Evolutionary conservation across 2,113 vertebrate genomes (phyloP).

Genomic region (Pogona vitticeps): DNA sequence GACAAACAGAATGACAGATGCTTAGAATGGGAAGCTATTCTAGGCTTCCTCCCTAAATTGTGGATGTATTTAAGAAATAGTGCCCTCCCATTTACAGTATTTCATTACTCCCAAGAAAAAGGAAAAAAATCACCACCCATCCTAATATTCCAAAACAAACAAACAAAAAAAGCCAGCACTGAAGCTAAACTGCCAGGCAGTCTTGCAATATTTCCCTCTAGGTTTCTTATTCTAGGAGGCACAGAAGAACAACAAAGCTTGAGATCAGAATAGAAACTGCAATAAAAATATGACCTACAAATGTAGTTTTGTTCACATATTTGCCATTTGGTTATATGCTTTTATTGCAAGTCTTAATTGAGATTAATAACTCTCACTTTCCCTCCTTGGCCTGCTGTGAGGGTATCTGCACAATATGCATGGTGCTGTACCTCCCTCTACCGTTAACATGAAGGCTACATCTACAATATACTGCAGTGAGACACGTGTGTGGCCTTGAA

Average conservation of each 20-base stretch:
- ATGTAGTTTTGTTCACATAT: slow-evolving; percentile 47
- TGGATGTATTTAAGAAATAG: slow-evolving; percentile 1
- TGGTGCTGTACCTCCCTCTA: slow-evolving; percentile 67
- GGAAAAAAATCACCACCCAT: neutral
- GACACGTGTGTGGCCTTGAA: neutral
- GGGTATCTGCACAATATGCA: slow-evolving; percentile 38
- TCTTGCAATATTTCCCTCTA: slow-evolving; percentile 24
- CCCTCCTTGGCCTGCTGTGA: slow-evolving; percentile 55
- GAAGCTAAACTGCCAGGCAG: neutral
- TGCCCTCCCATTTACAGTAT: slow-evolving; percentile 7
- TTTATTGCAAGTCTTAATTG: slow-evolving; percentile 63
- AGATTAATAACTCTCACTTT: slow-evolving; percentile 58
- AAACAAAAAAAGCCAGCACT: neutral
- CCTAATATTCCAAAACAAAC: neutral
- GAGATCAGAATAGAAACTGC: slow-evolving; percentile 37
- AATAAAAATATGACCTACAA: slow-evolving; percentile 42
- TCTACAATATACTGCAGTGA: neutral
- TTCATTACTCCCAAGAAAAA: neutral
- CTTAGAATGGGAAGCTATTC: no score
- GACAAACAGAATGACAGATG: neutral
- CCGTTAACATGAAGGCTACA: slow-evolving; percentile 54
- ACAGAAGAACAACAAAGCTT: slow-evolving; percentile 56
- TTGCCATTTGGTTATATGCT: slow-evolving; percentile 48
- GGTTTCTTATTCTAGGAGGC: slow-evolving; percentile 23
- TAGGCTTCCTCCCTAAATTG: neutral